Percentiles rank a stretch among this genome's conserved stretches.
These are phyloP conservation scores for Euplagia quadripunctaria DNA, from an alignment of 2,888 invertebrate genomes.

Conservation along the genomic window DNA sequence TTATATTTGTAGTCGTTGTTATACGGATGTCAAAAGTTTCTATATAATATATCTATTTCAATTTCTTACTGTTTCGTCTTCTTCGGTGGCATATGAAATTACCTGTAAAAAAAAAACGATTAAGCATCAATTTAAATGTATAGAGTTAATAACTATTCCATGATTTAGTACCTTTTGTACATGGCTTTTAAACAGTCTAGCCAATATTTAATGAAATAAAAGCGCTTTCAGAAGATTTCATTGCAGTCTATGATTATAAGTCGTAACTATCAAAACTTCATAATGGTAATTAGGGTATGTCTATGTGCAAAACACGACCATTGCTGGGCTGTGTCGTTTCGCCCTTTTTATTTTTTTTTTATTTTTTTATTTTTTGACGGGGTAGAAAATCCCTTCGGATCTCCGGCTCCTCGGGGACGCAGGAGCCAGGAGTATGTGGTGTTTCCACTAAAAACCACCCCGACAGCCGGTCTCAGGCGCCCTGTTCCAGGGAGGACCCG, in stretches of 20 bases:
- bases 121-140: not conserved
- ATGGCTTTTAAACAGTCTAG: not conserved
- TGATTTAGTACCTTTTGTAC: not conserved
- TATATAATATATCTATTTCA: not conserved
- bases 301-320: not conserved
- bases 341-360: no score
- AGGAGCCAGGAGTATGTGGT: no score
- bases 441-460: no score
- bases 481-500: no score
- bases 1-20: not conserved
- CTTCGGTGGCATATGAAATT: not conserved
- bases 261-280: not conserved
- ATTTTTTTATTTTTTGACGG: no score
- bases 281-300: not conserved
- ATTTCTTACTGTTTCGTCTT: not conserved
- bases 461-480: no score
- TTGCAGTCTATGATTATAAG: not conserved
- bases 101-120: slow-evolving; percentile 1
- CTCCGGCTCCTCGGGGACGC: no score
- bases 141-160: not conserved
- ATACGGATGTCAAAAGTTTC: not conserved
- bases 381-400: no score
- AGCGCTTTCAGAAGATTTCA: not conserved
- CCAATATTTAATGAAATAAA: not conserved
- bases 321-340: no score